Conservation (phyloP, 2,888 invertebrate genomes). For the Microctonus brassicae region DNA sequence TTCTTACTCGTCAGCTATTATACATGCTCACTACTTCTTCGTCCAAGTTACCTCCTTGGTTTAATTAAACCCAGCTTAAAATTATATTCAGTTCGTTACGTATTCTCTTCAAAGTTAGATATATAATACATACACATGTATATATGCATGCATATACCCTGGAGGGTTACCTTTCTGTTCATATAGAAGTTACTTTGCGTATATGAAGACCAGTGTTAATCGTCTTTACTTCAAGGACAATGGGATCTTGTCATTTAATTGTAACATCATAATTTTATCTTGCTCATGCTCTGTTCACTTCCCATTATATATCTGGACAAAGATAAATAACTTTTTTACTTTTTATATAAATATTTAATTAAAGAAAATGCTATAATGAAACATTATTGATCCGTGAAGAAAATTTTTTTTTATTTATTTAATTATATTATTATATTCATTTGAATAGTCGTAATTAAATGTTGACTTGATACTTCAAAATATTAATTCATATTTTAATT, state of each 20-base stretch:
- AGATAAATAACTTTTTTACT: not conserved
- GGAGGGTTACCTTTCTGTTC: not conserved
- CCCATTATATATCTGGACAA: too few species aligned
- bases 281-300: not conserved
- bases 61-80: conserved; percentile 28
- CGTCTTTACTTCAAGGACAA: not conserved
- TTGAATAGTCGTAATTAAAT: not conserved
- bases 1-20: not conserved
- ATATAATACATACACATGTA: not conserved
- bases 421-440: too few species aligned
- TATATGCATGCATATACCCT: conserved; percentile 2
- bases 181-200: conserved; percentile 18
- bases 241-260: not conserved
- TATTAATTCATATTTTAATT: too few species aligned
- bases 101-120: conserved; percentile 27
- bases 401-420: too few species aligned
- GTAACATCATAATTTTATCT: not conserved
- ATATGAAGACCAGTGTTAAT: conserved; percentile 17
- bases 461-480: not conserved
- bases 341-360: not conserved
- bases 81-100: conserved; percentile 27
- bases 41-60: not conserved
- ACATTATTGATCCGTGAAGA: too few species aligned
- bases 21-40: not conserved
- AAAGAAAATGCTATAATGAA: not conserved